Base-by-base conservation (phyloP, 1,140 invertebrate species). In the Sesamia nonagrioides region DNA sequence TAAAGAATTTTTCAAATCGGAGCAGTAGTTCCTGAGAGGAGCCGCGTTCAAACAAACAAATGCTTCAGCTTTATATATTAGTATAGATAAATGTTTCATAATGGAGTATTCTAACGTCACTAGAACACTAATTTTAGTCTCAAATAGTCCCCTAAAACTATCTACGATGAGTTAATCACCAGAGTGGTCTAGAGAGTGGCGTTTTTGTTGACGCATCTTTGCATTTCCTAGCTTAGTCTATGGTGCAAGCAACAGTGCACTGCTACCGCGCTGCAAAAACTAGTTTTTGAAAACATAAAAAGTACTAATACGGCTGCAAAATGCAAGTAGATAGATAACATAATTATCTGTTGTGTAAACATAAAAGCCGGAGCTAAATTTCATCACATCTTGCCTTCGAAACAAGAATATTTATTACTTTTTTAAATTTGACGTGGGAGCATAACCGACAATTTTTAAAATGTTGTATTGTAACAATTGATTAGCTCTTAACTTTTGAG, bases 231-330 rank as follows among this genome's bases (percentile, higher is more conserved):
- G 68, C 48, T 69, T 85, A 78, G 54, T 85, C 84, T 86, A 77
- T 86, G 82, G 52, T 61, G 54, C 56, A 79, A 78, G 78, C 69
- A 79, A 78, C 69, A 77, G 61, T 79, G 79, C 82, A 82, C 74
- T 15, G 72, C 80, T 86, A 82, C 81, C 76, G 84, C 56, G 33
- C 66, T 79, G 83, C 74, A 79, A 84, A 81, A 87, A 87, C 82
- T 79, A 73, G 86, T 87, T 80, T 82, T 60, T 21, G 33, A 71
- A 71, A 71, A 69, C 63, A 48, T 78, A 80, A 80, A 80, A 80
- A 83, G 69, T 42, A 40, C 60, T 78, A 37, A 76, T 83, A 78
- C 76, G 73, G 60, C 72, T 54, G 72, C 79, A 76, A 83, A 82
- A 80, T 73, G 48, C 77, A 73, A 63, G 58, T 71, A 54, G 58